phyloP scores from a whole-genome alignment of 2,797 vertebrate genomes.

The Gambusia yucatana region DNA sequence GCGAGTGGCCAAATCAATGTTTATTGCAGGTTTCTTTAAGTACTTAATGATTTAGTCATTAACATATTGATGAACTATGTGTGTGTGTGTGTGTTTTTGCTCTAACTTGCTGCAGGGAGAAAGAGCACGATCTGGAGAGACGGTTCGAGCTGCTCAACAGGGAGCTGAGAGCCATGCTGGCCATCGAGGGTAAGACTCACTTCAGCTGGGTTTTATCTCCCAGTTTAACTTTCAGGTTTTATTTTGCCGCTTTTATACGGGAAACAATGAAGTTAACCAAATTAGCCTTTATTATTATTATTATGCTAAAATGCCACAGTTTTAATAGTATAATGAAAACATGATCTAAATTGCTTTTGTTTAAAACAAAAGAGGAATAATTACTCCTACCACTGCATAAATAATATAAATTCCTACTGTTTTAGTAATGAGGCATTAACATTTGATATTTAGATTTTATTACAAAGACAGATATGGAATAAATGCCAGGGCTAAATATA shows the following conservation, averaged over 20 bases:
- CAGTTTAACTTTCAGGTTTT: background rate
- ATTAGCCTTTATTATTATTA: background rate
- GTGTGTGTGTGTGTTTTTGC: conserved; percentile 45
- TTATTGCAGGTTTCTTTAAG: conserved; percentile 97
- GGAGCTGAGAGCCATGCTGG: conserved; percentile 96
- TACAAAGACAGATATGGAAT: background rate
- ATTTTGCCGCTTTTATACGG: background rate
- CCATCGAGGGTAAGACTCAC: conserved; percentile 92
- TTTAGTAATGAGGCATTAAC: background rate
- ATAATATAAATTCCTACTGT: background rate
- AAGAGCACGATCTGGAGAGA: conserved; percentile 98
- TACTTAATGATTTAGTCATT: conserved; percentile 99
- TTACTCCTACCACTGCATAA: background rate
- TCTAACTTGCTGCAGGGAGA: conserved; percentile 93
- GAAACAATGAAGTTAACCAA: background rate
- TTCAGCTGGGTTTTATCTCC: background rate
- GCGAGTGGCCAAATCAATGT: conserved; percentile 92
- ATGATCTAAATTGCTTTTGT: background rate
- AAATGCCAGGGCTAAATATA: background rate
- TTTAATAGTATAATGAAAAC: background rate
- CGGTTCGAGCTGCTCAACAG: conserved; percentile 97
- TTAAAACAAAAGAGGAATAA: background rate
- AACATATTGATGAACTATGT: conserved; percentile 99
- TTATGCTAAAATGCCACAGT: background rate
- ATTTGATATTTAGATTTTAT: background rate